Conservation (phyloP, 2,113 vertebrate species). For the Danionella cerebrum region DNA sequence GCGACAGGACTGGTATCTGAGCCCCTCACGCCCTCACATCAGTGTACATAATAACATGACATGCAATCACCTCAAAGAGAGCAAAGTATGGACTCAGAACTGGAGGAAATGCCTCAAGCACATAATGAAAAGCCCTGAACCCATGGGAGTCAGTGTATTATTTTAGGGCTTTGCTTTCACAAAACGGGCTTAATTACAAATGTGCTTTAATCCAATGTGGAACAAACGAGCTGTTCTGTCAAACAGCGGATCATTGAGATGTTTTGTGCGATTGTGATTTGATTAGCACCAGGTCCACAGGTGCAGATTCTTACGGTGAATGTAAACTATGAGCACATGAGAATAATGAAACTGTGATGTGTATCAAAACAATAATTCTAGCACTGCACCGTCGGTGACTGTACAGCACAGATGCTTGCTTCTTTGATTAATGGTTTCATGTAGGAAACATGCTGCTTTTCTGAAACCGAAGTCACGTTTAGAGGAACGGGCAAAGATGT, state of each 20-base stretch:
- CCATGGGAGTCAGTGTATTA: constrained; percentile 25
- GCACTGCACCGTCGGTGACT: constrained; percentile 41
- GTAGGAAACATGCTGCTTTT: constrained; percentile 37
- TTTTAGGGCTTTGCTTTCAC: constrained; percentile 18
- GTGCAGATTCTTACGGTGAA: constrained; percentile 57
- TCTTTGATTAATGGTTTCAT: constrained; percentile 22
- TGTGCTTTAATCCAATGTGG: constrained; percentile 34
- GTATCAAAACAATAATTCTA: constrained; percentile 42
- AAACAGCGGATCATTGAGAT: not conserved
- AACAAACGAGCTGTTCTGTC: constrained; percentile 29
- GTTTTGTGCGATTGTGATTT: not conserved
- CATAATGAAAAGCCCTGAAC: not conserved
- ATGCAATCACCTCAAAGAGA: constrained; percentile 17
- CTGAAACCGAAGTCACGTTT: constrained; percentile 26
- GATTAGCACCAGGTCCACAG: constrained; percentile 47
- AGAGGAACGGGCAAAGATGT: constrained; percentile 21
- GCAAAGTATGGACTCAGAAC: not conserved
- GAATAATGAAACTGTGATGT: constrained; percentile 29
- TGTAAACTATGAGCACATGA: constrained; percentile 54
- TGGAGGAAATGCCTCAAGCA: constrained; percentile 31
- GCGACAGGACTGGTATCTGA: constrained; percentile 85
- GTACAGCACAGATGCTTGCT: constrained; percentile 23
- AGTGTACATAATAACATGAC: constrained; percentile 22
- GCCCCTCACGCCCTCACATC: not conserved
- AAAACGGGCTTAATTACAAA: constrained; percentile 9